Conservation (phyloP, 2,888 invertebrate species). For the Saturnia japonica region DNA sequence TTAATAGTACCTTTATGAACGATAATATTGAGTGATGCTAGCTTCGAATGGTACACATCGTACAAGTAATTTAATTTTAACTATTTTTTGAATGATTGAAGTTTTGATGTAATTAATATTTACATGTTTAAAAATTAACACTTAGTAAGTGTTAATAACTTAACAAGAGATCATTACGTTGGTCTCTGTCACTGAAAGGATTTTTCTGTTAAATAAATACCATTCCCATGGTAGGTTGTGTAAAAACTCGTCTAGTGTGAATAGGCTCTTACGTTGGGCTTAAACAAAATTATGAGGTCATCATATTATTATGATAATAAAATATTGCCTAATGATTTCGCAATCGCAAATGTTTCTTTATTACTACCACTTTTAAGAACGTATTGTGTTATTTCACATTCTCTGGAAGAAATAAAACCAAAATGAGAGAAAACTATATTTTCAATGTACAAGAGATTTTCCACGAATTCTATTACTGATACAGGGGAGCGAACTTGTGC, state of each 20-base stretch:
- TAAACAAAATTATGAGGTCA: background rate
- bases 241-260: background rate
- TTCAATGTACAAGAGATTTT: background rate
- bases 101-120: no score
- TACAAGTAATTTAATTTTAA: background rate
- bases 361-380: background rate
- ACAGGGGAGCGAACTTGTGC: background rate
- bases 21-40: background rate
- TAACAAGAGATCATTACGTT: no score
- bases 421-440: background rate
- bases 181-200: no score
- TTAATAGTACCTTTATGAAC: background rate
- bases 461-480: background rate
- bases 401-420: no score
- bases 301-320: background rate
- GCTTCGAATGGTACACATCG: background rate
- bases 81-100: no score
- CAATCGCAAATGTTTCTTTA: background rate
- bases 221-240: background rate
- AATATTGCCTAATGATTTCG: constrained; percentile 5
- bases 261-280: background rate
- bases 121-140: no score
- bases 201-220: no score
- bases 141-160: no score
- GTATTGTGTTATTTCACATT: no score